Evolutionary conservation across 2,113 vertebrate genomes (phyloP).

Genomic region (Aptenodytes forsteri): DNA sequence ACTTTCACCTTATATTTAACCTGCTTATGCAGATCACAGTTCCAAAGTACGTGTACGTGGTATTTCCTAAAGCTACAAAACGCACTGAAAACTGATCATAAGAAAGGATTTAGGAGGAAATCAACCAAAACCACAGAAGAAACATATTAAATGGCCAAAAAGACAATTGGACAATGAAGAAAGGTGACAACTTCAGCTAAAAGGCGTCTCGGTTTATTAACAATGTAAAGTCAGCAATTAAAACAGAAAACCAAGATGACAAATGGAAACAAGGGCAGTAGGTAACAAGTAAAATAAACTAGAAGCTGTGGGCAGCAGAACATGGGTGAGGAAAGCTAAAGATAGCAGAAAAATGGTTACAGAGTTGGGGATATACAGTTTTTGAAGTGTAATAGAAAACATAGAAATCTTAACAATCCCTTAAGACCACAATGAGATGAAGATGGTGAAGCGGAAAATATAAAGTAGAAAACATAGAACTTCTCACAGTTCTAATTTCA

Average conservation of each 20-base stretch:
- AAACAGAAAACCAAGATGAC: not conserved
- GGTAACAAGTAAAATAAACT: not conserved
- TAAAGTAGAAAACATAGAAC: not conserved
- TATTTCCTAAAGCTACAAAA: slow-evolving; percentile 15
- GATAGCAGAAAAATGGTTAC: not conserved
- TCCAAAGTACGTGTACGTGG: not conserved
- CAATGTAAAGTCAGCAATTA: not conserved
- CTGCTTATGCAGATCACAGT: not conserved
- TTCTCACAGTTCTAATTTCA: not conserved
- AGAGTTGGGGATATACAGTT: not conserved
- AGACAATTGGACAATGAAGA: not conserved
- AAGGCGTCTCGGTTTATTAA: not conserved
- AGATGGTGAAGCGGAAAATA: not conserved
- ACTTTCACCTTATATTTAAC: slow-evolving; percentile 35
- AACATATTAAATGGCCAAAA: not conserved
- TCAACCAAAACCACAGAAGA: not conserved
- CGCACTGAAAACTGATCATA: not conserved
- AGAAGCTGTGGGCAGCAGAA: not conserved
- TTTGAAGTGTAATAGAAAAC: not conserved
- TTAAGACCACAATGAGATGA: not conserved
- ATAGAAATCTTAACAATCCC: not conserved
- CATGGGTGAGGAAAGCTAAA: not conserved
- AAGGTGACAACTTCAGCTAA: not conserved
- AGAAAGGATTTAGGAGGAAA: not conserved
- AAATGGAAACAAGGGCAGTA: not conserved